A percentile compares a stretch with the other conserved stretches of the same genome.
Conservation (phyloP, 2,888 invertebrate genomes). For the Drosophila mayaguana region DNA sequence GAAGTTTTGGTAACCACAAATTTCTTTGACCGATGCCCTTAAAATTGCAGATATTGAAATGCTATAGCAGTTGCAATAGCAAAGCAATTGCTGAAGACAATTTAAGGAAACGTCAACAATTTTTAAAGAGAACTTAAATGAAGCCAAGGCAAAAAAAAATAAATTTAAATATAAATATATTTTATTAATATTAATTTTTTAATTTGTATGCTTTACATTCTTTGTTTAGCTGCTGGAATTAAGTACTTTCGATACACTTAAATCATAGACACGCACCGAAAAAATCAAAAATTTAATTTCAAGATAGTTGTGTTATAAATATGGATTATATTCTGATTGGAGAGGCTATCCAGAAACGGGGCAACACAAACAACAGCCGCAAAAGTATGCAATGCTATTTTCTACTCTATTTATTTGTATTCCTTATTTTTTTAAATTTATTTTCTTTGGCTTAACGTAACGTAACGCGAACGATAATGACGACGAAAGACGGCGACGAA, state of each 20-base stretch:
- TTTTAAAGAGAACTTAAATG: background rate
- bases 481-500: slow-evolving; percentile 67
- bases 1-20: slow-evolving; percentile 50
- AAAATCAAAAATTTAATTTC: slow-evolving; percentile 46
- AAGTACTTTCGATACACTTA: slow-evolving; percentile 46
- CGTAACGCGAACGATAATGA: slow-evolving; percentile 54
- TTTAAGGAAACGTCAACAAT: background rate
- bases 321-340: slow-evolving; percentile 11
- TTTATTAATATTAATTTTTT: background rate
- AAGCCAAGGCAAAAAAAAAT: background rate
- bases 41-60: slow-evolving; percentile 39
- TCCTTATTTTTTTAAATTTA: background rate
- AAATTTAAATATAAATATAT: slow-evolving; percentile 1
- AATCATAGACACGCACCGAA: slow-evolving; percentile 70
- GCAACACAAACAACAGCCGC: slow-evolving; percentile 50
- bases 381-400: slow-evolving; percentile 41
- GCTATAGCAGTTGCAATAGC: slow-evolving; percentile 17
- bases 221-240: slow-evolving; percentile 15
- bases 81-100: background rate
- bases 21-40: slow-evolving; percentile 33
- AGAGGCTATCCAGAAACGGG: slow-evolving; percentile 25
- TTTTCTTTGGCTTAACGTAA: slow-evolving; percentile 39
- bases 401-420: background rate
- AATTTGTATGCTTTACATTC: slow-evolving; percentile 32
- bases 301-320: slow-evolving; percentile 7